Evolutionary conservation across 2,888 invertebrate species (phyloP).

Genomic region (Xylophagus ater): DNA sequence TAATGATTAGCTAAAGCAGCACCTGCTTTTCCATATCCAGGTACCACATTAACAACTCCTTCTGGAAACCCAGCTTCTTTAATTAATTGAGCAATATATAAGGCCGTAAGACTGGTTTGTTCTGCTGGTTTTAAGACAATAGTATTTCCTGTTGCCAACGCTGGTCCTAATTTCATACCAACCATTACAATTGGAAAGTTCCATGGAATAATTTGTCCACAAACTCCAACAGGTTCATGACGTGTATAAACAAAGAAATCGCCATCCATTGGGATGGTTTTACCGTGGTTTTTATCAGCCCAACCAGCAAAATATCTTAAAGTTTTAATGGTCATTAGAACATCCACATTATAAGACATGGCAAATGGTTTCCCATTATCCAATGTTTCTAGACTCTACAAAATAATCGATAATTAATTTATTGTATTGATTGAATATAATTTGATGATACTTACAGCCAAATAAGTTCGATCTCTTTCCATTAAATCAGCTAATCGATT

Average conservation of each 20-base stretch:
- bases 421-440: background rate
- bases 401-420: slow-evolving; percentile 3
- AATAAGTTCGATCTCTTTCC: slow-evolving; percentile 64
- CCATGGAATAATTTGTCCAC: slow-evolving; percentile 92
- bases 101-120: slow-evolving; percentile 84
- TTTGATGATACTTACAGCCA: slow-evolving; percentile 60
- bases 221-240: slow-evolving; percentile 89
- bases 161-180: slow-evolving; percentile 87
- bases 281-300: slow-evolving; percentile 80
- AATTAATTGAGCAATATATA: slow-evolving; percentile 73
- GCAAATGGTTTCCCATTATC: slow-evolving; percentile 90
- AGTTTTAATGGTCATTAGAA: slow-evolving; percentile 48
- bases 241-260: slow-evolving; percentile 71
- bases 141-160: slow-evolving; percentile 66
- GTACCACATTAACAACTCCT: slow-evolving; percentile 84
- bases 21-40: slow-evolving; percentile 78
- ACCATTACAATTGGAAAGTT: slow-evolving; percentile 90
- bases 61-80: slow-evolving; percentile 88
- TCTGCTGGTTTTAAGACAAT: slow-evolving; percentile 89
- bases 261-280: slow-evolving; percentile 69
- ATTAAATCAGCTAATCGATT: slow-evolving; percentile 71
- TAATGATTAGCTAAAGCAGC: slow-evolving; percentile 63
- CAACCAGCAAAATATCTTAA: slow-evolving; percentile 87
- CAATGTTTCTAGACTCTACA: slow-evolving; percentile 78
- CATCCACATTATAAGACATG: slow-evolving; percentile 56